Conservation (phyloP, 1,140 invertebrate species). For the Antheraea mylitta region DNA sequence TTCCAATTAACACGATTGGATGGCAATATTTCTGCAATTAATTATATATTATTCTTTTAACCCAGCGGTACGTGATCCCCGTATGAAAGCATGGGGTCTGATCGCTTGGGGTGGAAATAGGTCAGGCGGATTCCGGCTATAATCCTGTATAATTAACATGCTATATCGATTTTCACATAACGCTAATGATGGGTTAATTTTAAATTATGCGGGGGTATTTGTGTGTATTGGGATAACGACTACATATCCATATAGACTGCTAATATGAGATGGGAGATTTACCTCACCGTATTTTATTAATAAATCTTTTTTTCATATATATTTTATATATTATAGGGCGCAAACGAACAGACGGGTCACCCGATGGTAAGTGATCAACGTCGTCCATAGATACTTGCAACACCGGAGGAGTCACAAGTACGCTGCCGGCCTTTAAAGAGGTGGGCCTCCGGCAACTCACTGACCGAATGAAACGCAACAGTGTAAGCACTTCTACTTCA, state of each 20-base stretch:
- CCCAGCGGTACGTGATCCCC: conserved; percentile 37
- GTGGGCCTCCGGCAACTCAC: no score
- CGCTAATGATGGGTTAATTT: conserved; percentile 52
- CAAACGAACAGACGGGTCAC: no score
- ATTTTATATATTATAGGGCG: no score
- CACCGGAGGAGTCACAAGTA: no score
- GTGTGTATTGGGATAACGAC: not conserved
- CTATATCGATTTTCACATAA: conserved; percentile 47
- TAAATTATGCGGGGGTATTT: not conserved
- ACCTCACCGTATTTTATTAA: no score
- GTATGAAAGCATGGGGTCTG: conserved; percentile 31
- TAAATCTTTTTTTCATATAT: no score
- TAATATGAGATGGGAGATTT: not conserved
- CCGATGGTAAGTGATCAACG: no score
- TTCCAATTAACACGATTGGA: conserved; percentile 31
- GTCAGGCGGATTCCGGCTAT: conserved; percentile 40
- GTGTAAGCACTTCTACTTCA: no score
- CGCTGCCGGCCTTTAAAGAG: no score
- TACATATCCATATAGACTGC: not conserved
- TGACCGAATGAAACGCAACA: no score
- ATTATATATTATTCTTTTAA: conserved; percentile 45
- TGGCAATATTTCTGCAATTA: conserved; percentile 49
- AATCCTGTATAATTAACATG: conserved; percentile 54
- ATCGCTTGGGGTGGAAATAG: conserved; percentile 42
- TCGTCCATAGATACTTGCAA: no score